Evolutionary conservation across 2,888 invertebrate genomes (phyloP).

Genomic region (Formica aserva): DNA sequence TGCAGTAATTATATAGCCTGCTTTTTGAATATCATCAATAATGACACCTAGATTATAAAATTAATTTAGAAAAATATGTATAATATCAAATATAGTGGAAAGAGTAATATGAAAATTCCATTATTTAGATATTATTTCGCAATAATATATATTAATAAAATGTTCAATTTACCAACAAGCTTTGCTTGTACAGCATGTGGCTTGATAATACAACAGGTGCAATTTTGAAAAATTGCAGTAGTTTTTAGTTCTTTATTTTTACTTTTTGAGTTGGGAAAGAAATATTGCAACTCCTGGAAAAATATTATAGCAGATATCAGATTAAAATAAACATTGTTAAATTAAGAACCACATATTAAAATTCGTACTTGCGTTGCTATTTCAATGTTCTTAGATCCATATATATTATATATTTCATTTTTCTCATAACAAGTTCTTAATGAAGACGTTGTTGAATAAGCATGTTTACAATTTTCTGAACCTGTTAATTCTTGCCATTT

Average conservation of each 20-base stretch:
- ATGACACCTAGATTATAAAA: constrained; percentile 88
- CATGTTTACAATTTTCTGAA: constrained; percentile 88
- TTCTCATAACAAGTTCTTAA: constrained; percentile 90
- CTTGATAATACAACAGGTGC: constrained; percentile 94
- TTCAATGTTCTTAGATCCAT: constrained; percentile 88
- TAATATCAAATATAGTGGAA: neutral
- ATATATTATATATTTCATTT: constrained; percentile 90
- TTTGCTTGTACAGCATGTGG: constrained; percentile 95
- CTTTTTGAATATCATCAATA: constrained; percentile 91
- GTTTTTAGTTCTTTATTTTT: constrained; percentile 86
- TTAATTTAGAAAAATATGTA: constrained; percentile 4
- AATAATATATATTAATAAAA: constrained; percentile 20
- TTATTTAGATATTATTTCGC: neutral
- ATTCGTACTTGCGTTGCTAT: constrained; percentile 86
- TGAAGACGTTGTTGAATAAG: constrained; percentile 87
- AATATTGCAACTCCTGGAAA: constrained; percentile 88
- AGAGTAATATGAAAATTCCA: neutral
- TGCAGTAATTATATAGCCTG: constrained; percentile 92
- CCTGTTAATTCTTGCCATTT: constrained; percentile 89
- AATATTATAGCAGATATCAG: constrained; percentile 52
- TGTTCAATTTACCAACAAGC: constrained; percentile 84
- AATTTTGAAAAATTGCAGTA: constrained; percentile 89
- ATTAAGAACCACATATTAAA: constrained; percentile 4
- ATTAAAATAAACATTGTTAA: neutral
- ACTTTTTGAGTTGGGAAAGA: constrained; percentile 87